Conservation (phyloP, 2,888 invertebrate species). For the Schizotus pectinicornis region DNA sequence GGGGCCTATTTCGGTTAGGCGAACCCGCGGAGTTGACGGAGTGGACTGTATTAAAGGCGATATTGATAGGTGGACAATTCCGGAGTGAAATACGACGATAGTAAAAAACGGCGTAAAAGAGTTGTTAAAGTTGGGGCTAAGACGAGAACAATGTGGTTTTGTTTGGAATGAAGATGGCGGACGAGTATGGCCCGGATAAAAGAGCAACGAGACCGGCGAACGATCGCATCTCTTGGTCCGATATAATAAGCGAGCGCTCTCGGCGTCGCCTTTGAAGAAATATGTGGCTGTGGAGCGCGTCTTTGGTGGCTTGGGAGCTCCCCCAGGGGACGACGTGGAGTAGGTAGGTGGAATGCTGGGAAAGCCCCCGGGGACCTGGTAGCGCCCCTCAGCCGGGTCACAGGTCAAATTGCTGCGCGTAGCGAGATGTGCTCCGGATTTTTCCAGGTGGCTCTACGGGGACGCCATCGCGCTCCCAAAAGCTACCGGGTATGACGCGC, state of each 20-base stretch:
- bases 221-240: background rate
- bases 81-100: too few relatives aligned
- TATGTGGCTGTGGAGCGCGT: constrained; percentile 23
- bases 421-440: constrained; percentile 29
- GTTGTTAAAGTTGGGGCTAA: too few relatives aligned
- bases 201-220: too few relatives aligned
- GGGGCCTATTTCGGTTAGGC: too few relatives aligned
- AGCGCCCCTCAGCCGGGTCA: constrained; percentile 40
- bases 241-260: constrained; percentile 28
- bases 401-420: constrained; percentile 33
- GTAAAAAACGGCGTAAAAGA: too few relatives aligned
- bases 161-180: too few relatives aligned
- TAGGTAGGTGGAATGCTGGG: constrained; percentile 51
- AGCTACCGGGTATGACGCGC: constrained; percentile 36
- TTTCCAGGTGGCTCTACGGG: constrained; percentile 20
- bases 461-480: constrained; percentile 31
- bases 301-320: constrained; percentile 44
- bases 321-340: constrained; percentile 41
- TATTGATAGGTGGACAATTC: too few relatives aligned
- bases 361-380: constrained; percentile 48
- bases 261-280: constrained; percentile 24
- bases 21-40: too few relatives aligned
- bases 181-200: too few relatives aligned
- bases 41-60: too few relatives aligned
- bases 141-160: too few relatives aligned